Evolutionary conservation across 1,140 invertebrate genomes (phyloP).

Genomic region (Choristoneura fumiferana): DNA sequence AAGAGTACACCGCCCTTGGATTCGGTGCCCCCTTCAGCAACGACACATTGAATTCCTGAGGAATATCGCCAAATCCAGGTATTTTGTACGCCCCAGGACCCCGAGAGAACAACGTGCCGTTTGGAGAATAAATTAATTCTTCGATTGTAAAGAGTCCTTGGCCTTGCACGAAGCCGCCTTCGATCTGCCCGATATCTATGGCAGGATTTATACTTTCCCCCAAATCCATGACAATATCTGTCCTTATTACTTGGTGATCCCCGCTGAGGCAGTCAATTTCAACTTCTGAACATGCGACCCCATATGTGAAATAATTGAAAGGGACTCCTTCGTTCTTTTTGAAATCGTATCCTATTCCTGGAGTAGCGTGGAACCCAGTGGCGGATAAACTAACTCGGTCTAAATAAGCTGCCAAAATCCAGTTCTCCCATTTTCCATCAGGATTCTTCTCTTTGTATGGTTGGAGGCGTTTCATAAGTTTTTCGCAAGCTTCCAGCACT

Average conservation of each 20-base stretch:
- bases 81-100: slow-evolving; percentile 97
- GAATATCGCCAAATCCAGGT: slow-evolving; percentile 94
- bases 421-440: slow-evolving; percentile 90
- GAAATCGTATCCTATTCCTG: slow-evolving; percentile 87
- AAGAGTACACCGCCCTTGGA: slow-evolving; percentile 94
- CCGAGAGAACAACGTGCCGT: slow-evolving; percentile 88
- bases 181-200: slow-evolving; percentile 97
- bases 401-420: slow-evolving; percentile 90
- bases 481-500: slow-evolving; percentile 91
- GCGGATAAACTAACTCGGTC: slow-evolving; percentile 90
- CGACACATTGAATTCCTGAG: slow-evolving; percentile 94
- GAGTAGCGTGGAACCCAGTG: slow-evolving; percentile 92
- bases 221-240: slow-evolving; percentile 97
- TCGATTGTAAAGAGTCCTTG: slow-evolving; percentile 95
- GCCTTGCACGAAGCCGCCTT: slow-evolving; percentile 96
- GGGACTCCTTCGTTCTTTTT: slow-evolving; percentile 84
- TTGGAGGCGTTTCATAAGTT: slow-evolving; percentile 86
- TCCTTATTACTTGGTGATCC: slow-evolving; percentile 91
- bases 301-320: slow-evolving; percentile 91
- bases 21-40: slow-evolving; percentile 93
- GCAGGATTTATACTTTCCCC: slow-evolving; percentile 95
- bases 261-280: slow-evolving; percentile 94
- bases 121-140: slow-evolving; percentile 91
- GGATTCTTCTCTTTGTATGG: slow-evolving; percentile 89
- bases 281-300: slow-evolving; percentile 88